Evolutionary conservation across 2,113 vertebrate species (phyloP).

Genomic region (Poeciliopsis turrubarensis): DNA sequence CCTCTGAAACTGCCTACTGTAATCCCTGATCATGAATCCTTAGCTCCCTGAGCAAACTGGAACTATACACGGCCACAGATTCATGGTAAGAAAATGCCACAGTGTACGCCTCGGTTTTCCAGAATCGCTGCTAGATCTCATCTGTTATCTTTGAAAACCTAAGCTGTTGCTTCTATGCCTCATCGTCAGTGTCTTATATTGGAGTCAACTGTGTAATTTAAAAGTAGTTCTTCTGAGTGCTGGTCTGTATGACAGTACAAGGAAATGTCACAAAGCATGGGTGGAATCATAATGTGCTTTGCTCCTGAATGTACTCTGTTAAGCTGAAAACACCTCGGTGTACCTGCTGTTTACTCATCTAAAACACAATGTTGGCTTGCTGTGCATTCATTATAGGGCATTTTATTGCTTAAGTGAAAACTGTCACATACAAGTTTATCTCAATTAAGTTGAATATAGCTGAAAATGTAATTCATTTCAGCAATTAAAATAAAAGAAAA

Average conservation of each 20-base stretch:
- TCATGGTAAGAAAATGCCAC: slow-evolving; percentile 60
- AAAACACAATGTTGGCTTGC: neutral
- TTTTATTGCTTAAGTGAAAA: neutral
- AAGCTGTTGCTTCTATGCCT: slow-evolving; percentile 52
- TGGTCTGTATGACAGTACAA: neutral
- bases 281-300: slow-evolving; percentile 23
- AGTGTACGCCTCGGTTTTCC: slow-evolving; percentile 43
- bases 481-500: too few relatives aligned
- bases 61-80: slow-evolving; percentile 58
- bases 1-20: slow-evolving; percentile 41
- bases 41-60: slow-evolving; percentile 66
- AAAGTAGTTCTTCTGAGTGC: slow-evolving; percentile 35
- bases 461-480: too few relatives aligned
- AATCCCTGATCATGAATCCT: slow-evolving; percentile 67
- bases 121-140: slow-evolving; percentile 55
- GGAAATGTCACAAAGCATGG: slow-evolving; percentile 22
- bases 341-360: neutral
- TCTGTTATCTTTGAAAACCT: slow-evolving; percentile 59
- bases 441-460: too few relatives aligned
- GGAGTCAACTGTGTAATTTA: slow-evolving; percentile 32
- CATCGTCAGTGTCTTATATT: slow-evolving; percentile 51
- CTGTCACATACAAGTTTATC: too few relatives aligned
- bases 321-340: neutral
- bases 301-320: slow-evolving; percentile 1
- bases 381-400: neutral